Evolutionary conservation across 1,140 invertebrate species (phyloP), one percentile per base, ranked within the genome.

Genomic region (Maconellicoccus hirsutus): DNA sequence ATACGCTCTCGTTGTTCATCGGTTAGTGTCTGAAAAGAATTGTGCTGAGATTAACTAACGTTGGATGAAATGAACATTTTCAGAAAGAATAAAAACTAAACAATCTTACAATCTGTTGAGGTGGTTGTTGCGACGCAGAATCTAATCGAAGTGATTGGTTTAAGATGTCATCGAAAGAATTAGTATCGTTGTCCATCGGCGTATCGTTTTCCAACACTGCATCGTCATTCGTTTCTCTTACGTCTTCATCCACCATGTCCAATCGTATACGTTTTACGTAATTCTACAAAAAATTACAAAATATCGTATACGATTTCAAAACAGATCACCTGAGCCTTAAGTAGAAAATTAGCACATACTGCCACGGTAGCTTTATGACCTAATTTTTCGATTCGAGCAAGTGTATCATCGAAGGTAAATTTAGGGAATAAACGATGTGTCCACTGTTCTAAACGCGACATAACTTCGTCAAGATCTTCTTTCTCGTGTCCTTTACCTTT

Each of bases 361-460:
- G 71, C 21, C 22, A 75, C 72, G 27, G 69, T 26, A 66, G 70
- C 69, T 19, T 75, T 76, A 42, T 74, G 70, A 0, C 75, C 75
- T 10, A 76, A 70, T 26, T 73, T 73, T 69, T 75, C 75, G 19
- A 76, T 39, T 69, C 71, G 72, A 25, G 59, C 70, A 12, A 75
- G 66, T 52, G 69, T 61, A 73, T 76, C 75, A 71, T 74, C 74
- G 71, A 76, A 76, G 8, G 73, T 73, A 75, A 89, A 89, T 77
- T 89, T 93, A 0, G 94, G 93, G 82, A 89, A 96, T 59, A 97
- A 78, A 72, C 94, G 83, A 78, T 96, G 93, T 1, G 87, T 87
- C 95, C 95, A 98, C 76, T 96, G 93, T 76, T 97, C 92, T 70
- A 96, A 76, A 74, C 86, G 88, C 52, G 88, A 87, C 81, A 98